Evolutionary conservation across 2,888 invertebrate genomes (phyloP).

Genomic region (Melangyna quadrimaculata): DNA sequence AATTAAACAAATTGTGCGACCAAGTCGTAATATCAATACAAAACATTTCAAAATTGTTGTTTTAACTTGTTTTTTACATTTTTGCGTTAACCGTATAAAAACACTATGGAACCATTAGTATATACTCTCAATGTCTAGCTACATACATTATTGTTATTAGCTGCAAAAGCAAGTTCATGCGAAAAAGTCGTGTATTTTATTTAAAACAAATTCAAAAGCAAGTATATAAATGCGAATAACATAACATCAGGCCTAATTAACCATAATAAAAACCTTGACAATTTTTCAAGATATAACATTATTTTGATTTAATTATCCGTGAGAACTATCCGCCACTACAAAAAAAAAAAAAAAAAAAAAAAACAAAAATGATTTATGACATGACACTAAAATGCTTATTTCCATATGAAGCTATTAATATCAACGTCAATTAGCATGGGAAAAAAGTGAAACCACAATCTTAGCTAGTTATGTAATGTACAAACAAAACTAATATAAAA

Average conservation of each 20-base stretch:
- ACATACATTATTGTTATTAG: too few relatives aligned
- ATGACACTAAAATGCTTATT: constrained; percentile 11
- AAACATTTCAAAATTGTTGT: too few relatives aligned
- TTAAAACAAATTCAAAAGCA: too few relatives aligned
- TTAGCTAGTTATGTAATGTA: background rate
- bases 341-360: constrained; percentile 1
- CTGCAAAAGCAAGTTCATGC: too few relatives aligned
- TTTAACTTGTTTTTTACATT: too few relatives aligned
- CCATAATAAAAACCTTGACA: background rate
- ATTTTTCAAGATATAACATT: background rate
- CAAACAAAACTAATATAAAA: background rate
- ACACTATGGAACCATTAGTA: too few relatives aligned
- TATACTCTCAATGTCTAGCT: too few relatives aligned
- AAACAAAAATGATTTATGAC: constrained; percentile 30
- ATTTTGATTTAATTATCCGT: background rate
- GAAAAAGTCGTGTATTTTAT: too few relatives aligned
- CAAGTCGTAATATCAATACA: too few relatives aligned
- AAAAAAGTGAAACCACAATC: constrained; percentile 68
- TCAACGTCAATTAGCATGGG: constrained; percentile 38
- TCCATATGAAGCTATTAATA: constrained; percentile 46
- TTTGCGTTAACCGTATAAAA: too few relatives aligned
- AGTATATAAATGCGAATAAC: too few relatives aligned
- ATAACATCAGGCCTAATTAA: background rate
- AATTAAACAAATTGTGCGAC: too few relatives aligned
- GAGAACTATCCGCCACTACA: background rate